Evolutionary conservation across 2,113 vertebrate species (phyloP).

Genomic region (Peucedramus taeniatus): DNA sequence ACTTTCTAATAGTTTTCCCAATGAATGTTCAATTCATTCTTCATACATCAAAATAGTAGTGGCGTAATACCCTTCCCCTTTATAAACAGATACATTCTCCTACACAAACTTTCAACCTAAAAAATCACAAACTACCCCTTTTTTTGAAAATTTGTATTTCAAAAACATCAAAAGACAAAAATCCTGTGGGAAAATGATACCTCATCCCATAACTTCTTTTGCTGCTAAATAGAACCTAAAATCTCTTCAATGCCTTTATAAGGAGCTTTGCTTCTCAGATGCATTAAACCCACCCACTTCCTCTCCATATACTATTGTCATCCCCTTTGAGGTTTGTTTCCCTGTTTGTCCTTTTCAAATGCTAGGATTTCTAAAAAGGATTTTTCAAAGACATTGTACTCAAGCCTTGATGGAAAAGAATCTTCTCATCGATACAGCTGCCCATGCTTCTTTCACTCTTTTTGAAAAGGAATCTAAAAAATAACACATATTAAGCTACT

Average conservation of each 20-base stretch:
- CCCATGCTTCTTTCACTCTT: not conserved
- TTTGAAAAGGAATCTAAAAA: not conserved
- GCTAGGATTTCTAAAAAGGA: conserved; percentile 5
- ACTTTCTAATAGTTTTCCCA: not conserved
- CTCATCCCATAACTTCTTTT: conserved; percentile 2
- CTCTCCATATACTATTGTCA: conserved; percentile 46
- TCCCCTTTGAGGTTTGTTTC: conserved; percentile 22
- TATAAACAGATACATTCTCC: not conserved
- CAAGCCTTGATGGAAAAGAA: not conserved
- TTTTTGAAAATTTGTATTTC: not conserved
- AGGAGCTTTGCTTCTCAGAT: conserved; percentile 34
- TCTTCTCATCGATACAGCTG: not conserved
- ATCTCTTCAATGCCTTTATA: conserved; percentile 35
- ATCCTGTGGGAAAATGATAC: conserved; percentile 58
- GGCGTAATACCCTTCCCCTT: not conserved
- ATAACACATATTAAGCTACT: conserved; percentile 1
- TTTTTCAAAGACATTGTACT: conserved; percentile 13
- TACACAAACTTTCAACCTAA: not conserved
- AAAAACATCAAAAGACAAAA: conserved; percentile 53
- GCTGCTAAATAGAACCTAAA: not conserved
- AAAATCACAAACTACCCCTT: not conserved
- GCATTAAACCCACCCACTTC: conserved; percentile 33
- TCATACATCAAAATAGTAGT: not conserved
- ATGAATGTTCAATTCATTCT: not conserved
- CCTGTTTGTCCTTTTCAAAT: conserved; percentile 50